Evolutionary conservation across 2,888 invertebrate species (phyloP), one percentile per base, ranked within the genome.

Genomic region (Lagria hirta): DNA sequence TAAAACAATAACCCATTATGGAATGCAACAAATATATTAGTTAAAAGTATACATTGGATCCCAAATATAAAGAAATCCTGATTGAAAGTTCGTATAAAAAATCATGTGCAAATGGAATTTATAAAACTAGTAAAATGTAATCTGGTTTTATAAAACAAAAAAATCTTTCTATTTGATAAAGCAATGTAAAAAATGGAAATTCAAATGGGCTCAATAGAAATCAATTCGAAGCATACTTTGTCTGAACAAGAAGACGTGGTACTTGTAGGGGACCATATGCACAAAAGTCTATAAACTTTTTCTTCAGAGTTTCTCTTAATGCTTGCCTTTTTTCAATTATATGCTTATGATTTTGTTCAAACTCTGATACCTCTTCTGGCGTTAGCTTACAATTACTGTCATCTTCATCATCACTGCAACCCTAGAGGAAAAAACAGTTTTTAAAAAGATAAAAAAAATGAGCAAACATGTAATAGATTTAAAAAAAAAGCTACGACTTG

Each of bases 341-440:
- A 69, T 86, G 84, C 66, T 82, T 81, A 68, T 79, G 79, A 65
- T 86, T 85, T 55, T 86, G 86, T 75, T 88, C 85, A 71, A 91
- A 93, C 73, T 88, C 87, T 73, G 83, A 77, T 54, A 94, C 86
- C 70, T 92, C 93, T 73, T 92, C 92, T 59, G 85, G 82, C 54
- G 92, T 89, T 76, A 93, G 92, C 77, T 84, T 83, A 74, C 85
- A 81, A 52, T 74, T 73, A 58, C 78, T 81, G 61, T 83, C 85
- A 55, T 86, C 84, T 65, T 86, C 87, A 53, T 83, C 84, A 55
- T 87, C 83, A 75, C 84, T 86, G 52, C 84, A 83, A 62, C 88
- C 84, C 88, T 89, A 64, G 28, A 72, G 66, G 44, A 51, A 44
- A 57, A 52, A 18, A 22, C 21, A 29, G 30, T 24, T 7, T 4